Percentiles rank a stretch among this genome's conserved stretches.
Conservation (phyloP, 2,113 vertebrate species). For the Oreochromis aureus region DNA sequence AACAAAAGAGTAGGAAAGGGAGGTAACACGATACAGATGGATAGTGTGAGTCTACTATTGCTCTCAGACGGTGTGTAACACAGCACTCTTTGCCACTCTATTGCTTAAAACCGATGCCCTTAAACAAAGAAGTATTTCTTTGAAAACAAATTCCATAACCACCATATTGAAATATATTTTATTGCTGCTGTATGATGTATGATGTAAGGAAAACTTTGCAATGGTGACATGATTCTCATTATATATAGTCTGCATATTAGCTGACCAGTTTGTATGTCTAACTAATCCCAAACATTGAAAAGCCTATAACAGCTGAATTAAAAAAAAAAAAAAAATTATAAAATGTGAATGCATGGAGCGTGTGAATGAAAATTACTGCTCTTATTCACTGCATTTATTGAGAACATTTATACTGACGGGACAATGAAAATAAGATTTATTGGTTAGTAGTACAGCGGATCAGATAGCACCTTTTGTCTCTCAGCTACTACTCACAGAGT, state of each 20-base stretch:
- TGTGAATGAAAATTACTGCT: neutral
- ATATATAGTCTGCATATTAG: neutral
- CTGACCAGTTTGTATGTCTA: neutral
- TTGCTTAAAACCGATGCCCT: neutral
- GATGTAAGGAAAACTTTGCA: neutral
- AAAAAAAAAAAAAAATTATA: neutral
- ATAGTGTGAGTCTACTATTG: slow-evolving; percentile 6
- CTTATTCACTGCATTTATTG: neutral
- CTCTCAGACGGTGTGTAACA: neutral
- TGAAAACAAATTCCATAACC: neutral
- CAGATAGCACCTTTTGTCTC: neutral
- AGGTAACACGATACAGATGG: slow-evolving; percentile 50
- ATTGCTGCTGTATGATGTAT: neutral
- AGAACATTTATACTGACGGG: neutral
- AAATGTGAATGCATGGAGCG: neutral
- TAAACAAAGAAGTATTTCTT: neutral
- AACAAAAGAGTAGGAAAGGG: slow-evolving; percentile 48
- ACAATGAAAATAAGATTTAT: neutral
- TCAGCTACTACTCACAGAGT: neutral
- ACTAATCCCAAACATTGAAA: neutral
- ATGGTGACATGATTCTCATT: neutral
- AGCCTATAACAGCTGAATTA: neutral
- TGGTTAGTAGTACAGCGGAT: neutral
- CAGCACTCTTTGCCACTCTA: neutral
- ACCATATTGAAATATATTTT: neutral